Evolutionary conservation across 1,140 invertebrate genomes (phyloP).

Genomic region (Periplaneta americana): DNA sequence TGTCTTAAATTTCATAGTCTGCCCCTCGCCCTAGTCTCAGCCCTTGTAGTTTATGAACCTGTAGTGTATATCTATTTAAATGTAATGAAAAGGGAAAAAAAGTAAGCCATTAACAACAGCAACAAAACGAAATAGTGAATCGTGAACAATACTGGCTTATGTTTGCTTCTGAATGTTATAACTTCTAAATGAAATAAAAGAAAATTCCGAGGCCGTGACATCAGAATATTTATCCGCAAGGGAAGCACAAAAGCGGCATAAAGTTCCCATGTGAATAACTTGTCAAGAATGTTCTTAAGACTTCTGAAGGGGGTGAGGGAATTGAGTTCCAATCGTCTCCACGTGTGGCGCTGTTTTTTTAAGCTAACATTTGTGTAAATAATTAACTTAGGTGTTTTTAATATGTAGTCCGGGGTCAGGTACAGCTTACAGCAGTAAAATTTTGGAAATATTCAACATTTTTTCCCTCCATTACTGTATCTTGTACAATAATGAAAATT

Average conservation of each 20-base stretch:
- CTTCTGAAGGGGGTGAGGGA: no score
- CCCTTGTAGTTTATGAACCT: background rate
- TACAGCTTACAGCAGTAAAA: no score
- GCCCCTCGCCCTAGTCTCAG: background rate
- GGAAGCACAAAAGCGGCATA: background rate
- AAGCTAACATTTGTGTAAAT: no score
- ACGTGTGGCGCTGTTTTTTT: no score
- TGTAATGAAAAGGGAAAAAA: background rate
- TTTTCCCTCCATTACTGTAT: no score
- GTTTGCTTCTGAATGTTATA: background rate
- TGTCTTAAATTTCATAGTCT: background rate
- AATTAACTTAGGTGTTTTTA: no score
- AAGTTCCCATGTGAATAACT: no score
- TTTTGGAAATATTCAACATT: no score
- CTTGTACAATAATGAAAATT: no score
- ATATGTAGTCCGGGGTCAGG: no score
- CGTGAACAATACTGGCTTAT: background rate
- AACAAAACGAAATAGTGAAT: background rate
- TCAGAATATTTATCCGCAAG: background rate
- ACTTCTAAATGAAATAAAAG: background rate
- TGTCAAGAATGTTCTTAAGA: no score
- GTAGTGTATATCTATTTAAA: background rate
- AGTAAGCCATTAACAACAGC: background rate
- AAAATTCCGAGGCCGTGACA: background rate
- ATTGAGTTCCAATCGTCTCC: no score